These are phyloP conservation scores for Galbula dea DNA, from an alignment of 2,113 vertebrate genomes.

Conservation along the genomic window DNA sequence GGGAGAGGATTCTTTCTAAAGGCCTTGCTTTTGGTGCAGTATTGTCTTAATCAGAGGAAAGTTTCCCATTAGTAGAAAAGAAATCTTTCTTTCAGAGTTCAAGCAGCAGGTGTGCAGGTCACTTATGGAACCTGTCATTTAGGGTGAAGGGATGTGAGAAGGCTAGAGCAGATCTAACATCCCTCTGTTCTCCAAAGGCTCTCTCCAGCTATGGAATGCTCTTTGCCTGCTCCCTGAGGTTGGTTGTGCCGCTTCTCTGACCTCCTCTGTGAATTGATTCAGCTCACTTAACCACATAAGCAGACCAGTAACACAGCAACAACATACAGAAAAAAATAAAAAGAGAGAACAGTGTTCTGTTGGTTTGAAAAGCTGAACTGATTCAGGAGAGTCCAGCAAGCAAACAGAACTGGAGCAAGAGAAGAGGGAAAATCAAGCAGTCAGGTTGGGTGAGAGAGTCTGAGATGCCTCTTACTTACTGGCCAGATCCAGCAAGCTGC, in stretches of 20 bases:
- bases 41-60: neutral
- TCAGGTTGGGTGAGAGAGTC: neutral
- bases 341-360: neutral
- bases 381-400: neutral
- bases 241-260: neutral
- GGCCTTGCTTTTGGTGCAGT: neutral
- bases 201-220: neutral
- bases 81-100: neutral
- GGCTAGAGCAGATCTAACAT: neutral
- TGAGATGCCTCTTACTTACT: neutral
- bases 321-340: neutral
- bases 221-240: neutral
- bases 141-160: neutral
- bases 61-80: neutral
- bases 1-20: neutral
- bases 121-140: neutral
- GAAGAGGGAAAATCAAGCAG: neutral
- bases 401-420: neutral
- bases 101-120: neutral
- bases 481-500: neutral
- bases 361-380: neutral
- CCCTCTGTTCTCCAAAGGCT: neutral
- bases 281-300: neutral
- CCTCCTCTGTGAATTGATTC: neutral
- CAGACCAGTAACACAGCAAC: neutral